Evolutionary conservation across 2,113 vertebrate genomes (phyloP).

Genomic region (Petaurus breviceps): DNA sequence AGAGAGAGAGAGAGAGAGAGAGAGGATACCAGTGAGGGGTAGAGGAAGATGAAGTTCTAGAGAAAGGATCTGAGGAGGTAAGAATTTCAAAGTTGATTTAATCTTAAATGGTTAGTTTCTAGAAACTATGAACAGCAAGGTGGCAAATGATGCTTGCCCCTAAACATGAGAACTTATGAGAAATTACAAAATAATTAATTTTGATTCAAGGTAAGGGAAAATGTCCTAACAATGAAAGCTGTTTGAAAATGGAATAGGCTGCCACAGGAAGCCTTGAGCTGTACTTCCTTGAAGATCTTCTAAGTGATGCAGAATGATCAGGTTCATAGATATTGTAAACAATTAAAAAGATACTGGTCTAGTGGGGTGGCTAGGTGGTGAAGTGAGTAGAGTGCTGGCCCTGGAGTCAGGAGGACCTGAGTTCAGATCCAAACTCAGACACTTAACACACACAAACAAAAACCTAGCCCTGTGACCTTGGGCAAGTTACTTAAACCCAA

Average conservation of each 20-base stretch:
- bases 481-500: no score
- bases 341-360: neutral
- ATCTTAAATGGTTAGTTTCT: no score
- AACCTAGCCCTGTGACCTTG: no score
- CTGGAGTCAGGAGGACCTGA: no score
- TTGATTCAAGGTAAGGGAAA: neutral
- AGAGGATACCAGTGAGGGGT: no score
- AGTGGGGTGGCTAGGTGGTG: no score
- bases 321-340: neutral
- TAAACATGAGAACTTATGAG: neutral
- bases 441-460: no score
- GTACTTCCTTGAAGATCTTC: neutral
- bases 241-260: neutral
- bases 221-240: neutral
- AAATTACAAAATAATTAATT: neutral
- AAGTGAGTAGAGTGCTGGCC: no score
- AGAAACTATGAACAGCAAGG: neutral
- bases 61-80: rapidly evolving
- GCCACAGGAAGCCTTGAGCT: neutral
- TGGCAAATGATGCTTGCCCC: neutral
- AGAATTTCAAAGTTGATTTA: neutral
- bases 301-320: neutral
- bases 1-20: rapidly evolving
- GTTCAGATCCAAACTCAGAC: no score
- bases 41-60: no score